Evolutionary conservation across 2,113 vertebrate species (phyloP), one percentile per base, ranked within the genome.

Genomic region (Tenrec ecaudatus): DNA sequence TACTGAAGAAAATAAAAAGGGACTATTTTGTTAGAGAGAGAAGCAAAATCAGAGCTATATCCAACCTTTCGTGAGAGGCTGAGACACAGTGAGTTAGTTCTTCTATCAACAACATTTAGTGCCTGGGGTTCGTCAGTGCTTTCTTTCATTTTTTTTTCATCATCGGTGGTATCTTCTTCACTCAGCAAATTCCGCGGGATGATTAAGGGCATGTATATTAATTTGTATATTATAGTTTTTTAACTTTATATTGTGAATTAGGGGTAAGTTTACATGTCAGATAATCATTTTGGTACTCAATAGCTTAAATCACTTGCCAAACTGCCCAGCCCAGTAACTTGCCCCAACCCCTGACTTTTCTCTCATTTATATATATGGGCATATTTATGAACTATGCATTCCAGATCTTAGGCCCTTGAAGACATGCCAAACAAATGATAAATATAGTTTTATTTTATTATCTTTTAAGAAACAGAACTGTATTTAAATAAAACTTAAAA

Each of bases 401-500:
- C 29, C 14, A 6, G 76, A 3, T 31, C 88, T 77, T 31, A 68
- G 22, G 1, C 10, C 20, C 20, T 27, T 95, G 6, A 7, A 75
- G 36, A 81, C 27, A 75, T 47, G 57, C 5, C 69, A 31, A 92
- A 36, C 15, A 95, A 89, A 88, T 85, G 68, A n/a, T 14, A 64
- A 38, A 77, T 69, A 38, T 90, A 22, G 23, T 36, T 86, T 76
- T 75, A 75, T 62, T 82, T 81, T 91, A 80, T 47, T 75, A 76
- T 47, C 17, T 80, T 58, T 93, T 64, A 93, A 87, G 83, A 66
- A 60, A 96, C 82, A 89, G 8, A 89, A 17, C 62, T 90, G 62
- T 82, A 76, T 78, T 93, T 87, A 60, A 22, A 77, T 40, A 92
- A 60, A 89, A 71, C 60, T 94, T 82, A 84, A 78, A 14, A 85